Base-by-base conservation (phyloP, 30 jellyfish, hydroid and myxozoan species). In the Aurelia coerulea region DNA sequence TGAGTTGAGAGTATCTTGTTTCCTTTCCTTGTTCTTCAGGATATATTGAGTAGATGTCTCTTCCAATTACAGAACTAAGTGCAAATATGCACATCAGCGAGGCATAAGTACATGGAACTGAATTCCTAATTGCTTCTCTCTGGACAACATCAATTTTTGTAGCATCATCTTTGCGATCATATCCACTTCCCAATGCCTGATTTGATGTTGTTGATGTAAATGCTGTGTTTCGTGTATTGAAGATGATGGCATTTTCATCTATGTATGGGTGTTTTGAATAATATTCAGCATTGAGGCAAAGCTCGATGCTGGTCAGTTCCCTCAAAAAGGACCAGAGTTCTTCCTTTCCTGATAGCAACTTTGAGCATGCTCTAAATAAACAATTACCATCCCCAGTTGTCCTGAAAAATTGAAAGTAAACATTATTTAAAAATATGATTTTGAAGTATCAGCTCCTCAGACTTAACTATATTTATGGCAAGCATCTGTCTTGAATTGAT, bases 271-370 rank as follows among this genome's bases (percentile, higher is more conserved):
- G 86, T 52, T 75, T 75, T 2, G 78, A 46, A 75, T 75, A 75
- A 15, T 14, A 75, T 52, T 50, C 86, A 16, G 41, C 53, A 75
- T 75, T 75, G 18, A 41, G 86, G 35, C 17, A 58, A 16, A 75
- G 53, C 35, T 75, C 74, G 4, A 75, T 14, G 86, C 76, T 75
- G 41, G 78, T 54, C 49, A 75, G 78, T 9, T 75, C 86, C 53
- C 86, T 75, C 78, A 75, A 34, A 52, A 16, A 75, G 16, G 86
- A 58, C 86, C 86, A 58, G 16, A 75, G 53, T 10, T 58, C 86
- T 46, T 52, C 53, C 50, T 75, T 75, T 14, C 86, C 86, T 14
- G 53, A 71, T 2, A 71, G 73, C 34, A 75, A 39, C 50, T 75
- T 75, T n/a, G 86, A 75, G 53, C 86, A 75, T 23, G 86, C 72